These are phyloP conservation scores for Petrosia ficiformis DNA, from an alignment of 37 sponge, comb jelly and placozoan species.

Conservation along the genomic window DNA sequence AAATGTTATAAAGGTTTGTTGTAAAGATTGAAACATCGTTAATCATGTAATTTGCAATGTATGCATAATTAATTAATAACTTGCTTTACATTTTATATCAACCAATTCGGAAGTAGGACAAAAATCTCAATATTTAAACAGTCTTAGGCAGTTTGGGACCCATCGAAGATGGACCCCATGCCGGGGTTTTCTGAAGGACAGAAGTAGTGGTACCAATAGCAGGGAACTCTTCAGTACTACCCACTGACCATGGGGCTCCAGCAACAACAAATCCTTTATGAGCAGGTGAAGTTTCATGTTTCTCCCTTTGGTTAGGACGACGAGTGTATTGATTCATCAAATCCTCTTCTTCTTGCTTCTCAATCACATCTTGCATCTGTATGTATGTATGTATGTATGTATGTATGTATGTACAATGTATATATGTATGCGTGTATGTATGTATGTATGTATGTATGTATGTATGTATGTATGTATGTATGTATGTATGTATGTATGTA, in stretches of 20 bases:
- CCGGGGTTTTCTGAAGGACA: not conserved
- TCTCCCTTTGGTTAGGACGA: not conserved
- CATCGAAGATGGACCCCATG: constrained; percentile 44
- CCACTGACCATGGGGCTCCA: constrained; percentile 75
- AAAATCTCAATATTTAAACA: too few species aligned
- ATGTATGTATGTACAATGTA: too few species aligned
- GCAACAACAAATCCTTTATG: constrained; percentile 58
- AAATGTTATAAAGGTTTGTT: too few species aligned
- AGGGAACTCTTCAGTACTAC: constrained; percentile 56
- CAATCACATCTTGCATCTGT: constrained; percentile 78
- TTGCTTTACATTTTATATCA: too few species aligned
- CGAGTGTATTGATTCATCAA: constrained; percentile 55
- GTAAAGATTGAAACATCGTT: too few species aligned
- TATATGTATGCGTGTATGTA: too few species aligned
- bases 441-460: not conserved
- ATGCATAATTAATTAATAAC: too few species aligned
- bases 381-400: too few species aligned
- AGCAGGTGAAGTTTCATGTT: not conserved
- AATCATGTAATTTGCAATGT: too few species aligned
- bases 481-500: constrained; percentile 3
- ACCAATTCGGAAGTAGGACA: too few species aligned
- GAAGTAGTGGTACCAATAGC: constrained; percentile 19
- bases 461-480: not conserved
- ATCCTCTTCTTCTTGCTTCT: constrained; percentile 59
- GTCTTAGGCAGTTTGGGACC: constrained; percentile 62